These are phyloP conservation scores for Aleiodes testaceus DNA, from an alignment of 2,888 invertebrate species.

Conservation along the genomic window DNA sequence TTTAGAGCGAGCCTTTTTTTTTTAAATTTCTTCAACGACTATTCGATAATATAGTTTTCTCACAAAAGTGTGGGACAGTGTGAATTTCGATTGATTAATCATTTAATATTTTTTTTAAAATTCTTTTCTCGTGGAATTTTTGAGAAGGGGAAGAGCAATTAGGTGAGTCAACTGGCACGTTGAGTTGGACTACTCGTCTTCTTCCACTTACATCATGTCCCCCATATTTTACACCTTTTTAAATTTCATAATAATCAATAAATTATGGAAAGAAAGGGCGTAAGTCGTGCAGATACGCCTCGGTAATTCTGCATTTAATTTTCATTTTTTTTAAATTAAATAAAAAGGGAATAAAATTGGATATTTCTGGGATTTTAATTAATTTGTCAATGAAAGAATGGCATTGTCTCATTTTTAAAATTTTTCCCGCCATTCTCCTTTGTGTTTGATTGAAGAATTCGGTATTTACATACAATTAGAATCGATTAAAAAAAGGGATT, in stretches of 20 bases:
- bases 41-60: constrained; percentile 45
- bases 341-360: no score
- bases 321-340: no score
- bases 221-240: no score
- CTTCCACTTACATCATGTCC: constrained; percentile 11
- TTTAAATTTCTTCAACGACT: constrained; percentile 41
- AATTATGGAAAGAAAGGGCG: no score
- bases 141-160: constrained; percentile 16
- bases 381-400: background rate
- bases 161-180: constrained; percentile 35
- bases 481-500: background rate
- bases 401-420: background rate
- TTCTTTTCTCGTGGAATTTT: constrained; percentile 29
- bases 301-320: no score
- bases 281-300: no score
- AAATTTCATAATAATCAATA: no score
- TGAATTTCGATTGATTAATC: constrained; percentile 20
- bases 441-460: background rate
- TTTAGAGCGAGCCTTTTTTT: constrained; percentile 60
- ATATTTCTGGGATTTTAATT: no score
- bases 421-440: constrained; percentile 14
- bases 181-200: constrained; percentile 43
- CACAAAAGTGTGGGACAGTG: constrained; percentile 36
- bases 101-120: no score
- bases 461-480: constrained; percentile 24